Evolutionary conservation across 2,113 vertebrate species (phyloP).

Genomic region (Carollia perspicillata): DNA sequence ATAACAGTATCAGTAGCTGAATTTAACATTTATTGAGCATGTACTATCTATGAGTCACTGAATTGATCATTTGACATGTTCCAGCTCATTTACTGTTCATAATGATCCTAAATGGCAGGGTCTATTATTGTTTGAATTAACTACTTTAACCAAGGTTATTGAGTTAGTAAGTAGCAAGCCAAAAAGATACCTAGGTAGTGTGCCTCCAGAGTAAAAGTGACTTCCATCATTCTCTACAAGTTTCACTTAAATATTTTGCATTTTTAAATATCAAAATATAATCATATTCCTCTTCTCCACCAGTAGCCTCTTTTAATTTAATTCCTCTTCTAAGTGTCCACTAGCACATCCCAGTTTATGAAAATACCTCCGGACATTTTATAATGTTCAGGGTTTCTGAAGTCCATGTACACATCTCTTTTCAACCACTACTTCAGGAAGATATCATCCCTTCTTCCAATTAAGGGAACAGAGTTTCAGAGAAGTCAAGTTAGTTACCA

Average conservation of each 20-base stretch:
- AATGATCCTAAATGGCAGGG: neutral
- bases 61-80: constrained; percentile 46
- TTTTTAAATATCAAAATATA: neutral
- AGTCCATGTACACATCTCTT: neutral
- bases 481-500: neutral
- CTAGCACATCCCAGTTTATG: neutral
- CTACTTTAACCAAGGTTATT: constrained; percentile 29
- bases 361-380: neutral
- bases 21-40: constrained; percentile 53
- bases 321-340: neutral
- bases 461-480: neutral
- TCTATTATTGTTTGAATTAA: constrained; percentile 43
- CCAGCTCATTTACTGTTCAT: constrained; percentile 52
- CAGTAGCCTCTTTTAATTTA: neutral
- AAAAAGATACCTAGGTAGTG: neutral
- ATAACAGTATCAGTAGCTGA: neutral
- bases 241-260: neutral
- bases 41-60: constrained; percentile 20
- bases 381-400: neutral
- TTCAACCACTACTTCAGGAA: neutral
- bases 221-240: neutral
- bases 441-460: neutral
- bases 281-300: neutral
- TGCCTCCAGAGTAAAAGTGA: neutral
- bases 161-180: neutral